Percentiles rank a stretch among this genome's conserved stretches.
Conservation (phyloP, 1,140 invertebrate genomes). For the Bilobella aurantiaca region DNA sequence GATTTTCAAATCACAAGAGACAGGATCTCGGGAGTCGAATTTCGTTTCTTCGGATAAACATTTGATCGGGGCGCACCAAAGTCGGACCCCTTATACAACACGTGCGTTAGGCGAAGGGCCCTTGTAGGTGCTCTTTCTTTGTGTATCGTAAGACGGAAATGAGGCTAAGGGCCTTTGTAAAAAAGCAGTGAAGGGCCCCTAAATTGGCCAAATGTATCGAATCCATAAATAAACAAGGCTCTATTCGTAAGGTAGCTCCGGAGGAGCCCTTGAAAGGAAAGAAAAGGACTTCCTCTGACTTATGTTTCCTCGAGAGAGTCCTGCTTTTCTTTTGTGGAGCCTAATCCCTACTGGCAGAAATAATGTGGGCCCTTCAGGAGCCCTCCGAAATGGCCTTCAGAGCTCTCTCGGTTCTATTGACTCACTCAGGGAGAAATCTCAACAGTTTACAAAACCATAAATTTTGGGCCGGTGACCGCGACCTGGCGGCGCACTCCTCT, state of each 20-base stretch:
- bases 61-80: background rate
- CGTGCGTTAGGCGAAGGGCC: no score
- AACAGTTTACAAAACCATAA: background rate
- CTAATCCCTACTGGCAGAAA: no score
- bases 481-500: no score
- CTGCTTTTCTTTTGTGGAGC: background rate
- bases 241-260: no score
- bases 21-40: background rate
- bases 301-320: slow-evolving; percentile 7
- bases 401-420: background rate
- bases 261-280: background rate
- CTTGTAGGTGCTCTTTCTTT: no score
- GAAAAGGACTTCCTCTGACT: background rate
- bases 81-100: background rate
- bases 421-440: background rate
- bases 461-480: background rate
- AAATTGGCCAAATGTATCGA: slow-evolving; percentile 4
- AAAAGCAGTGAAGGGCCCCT: background rate
- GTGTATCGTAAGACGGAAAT: no score
- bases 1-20: background rate
- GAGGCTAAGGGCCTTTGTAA: background rate
- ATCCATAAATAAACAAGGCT: slow-evolving; percentile 5
- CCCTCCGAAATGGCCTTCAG: background rate
- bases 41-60: background rate
- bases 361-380: no score